Percentiles rank a stretch among this genome's conserved stretches.
Evolutionary conservation across 2,888 invertebrate species (phyloP).

Genomic region (Ashinkailepas kermadecensis): DNA sequence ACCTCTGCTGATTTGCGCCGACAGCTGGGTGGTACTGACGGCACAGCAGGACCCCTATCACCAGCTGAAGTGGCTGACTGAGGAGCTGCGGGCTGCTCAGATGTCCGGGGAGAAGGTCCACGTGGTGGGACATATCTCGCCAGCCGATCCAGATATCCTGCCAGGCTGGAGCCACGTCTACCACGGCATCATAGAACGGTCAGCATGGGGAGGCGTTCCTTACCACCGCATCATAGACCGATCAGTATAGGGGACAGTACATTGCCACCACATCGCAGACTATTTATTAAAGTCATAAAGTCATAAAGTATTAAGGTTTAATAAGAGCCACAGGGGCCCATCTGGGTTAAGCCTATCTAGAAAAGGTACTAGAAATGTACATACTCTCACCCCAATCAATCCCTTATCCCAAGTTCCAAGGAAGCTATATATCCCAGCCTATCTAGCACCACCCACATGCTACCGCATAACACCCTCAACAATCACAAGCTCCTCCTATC

Average conservation of each 20-base stretch:
- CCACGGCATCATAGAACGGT: slow-evolving; percentile 36
- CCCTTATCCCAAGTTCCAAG: too few species aligned
- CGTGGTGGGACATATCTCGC: slow-evolving; percentile 48
- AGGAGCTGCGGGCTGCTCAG: slow-evolving; percentile 46
- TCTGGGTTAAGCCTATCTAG: too few species aligned
- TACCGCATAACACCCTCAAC: too few species aligned
- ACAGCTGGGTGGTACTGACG: not conserved
- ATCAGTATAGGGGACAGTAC: not conserved
- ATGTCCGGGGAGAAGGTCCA: slow-evolving; percentile 44
- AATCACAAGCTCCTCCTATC: too few species aligned
- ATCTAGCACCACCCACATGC: too few species aligned
- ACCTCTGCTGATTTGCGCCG: not conserved
- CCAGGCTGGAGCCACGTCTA: slow-evolving; percentile 46
- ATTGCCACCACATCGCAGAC: not conserved
- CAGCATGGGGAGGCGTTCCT: not conserved
- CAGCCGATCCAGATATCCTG: slow-evolving; percentile 43
- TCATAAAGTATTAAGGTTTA: too few species aligned
- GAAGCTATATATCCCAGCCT: too few species aligned
- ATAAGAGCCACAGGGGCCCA: too few species aligned
- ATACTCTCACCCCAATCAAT: too few species aligned
- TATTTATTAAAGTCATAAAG: too few species aligned
- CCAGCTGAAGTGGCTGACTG: slow-evolving; percentile 47
- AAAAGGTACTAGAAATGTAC: too few species aligned
- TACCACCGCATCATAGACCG: not conserved
- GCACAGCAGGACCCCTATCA: slow-evolving; percentile 44